Evolutionary conservation across 2,113 vertebrate genomes (phyloP), one percentile per base, ranked within the genome.

Genomic region (Alces alces): DNA sequence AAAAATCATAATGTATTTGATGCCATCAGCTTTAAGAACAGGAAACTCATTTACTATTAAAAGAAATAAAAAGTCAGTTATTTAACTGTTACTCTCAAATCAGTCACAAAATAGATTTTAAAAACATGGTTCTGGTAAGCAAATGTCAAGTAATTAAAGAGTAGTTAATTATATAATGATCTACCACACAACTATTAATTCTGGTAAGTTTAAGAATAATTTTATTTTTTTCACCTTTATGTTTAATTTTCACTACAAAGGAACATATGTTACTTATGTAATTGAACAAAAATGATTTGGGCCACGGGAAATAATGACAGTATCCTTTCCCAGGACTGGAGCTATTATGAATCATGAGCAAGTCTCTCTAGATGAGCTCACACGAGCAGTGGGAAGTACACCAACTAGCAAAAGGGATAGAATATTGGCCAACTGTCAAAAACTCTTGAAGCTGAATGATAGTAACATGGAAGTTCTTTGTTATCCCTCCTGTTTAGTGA

Each of bases 1-100:
- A 98, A 99, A 99, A 98, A 99, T 99, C 99, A 99, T 99, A 73
- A 99, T 99, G 57, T 99, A 99, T 97, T 99, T 99, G 97, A 99
- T 99, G 87, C 99, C 99, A 98, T 99, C 99, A 95, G 99, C 99
- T 99, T 99, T 99, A 97, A 99, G 99, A 86, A 99, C 99, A 89
- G 99, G 99, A 98, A 99, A 99, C 98, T 99, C 99, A 97, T 99
- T 99, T 95, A 99, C 99, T 99, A 97, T 84, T 98, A 98, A 36
- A 93, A 98, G 94, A 80, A 89, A 85, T 36, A 97, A 96, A 86
- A 86, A 50, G 30, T 7, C 57, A 93, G 87, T 97, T 94, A 97
- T 39, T 84, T 54, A 94, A 88, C 5, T 83, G 45, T 58, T 92
- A 90, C 23, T 93, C 36, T n/a, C 76, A 97, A 91, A 90, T 39